These are phyloP conservation scores for Stomorhina lunata DNA, from an alignment of 2,888 invertebrate genomes.

Conservation along the genomic window DNA sequence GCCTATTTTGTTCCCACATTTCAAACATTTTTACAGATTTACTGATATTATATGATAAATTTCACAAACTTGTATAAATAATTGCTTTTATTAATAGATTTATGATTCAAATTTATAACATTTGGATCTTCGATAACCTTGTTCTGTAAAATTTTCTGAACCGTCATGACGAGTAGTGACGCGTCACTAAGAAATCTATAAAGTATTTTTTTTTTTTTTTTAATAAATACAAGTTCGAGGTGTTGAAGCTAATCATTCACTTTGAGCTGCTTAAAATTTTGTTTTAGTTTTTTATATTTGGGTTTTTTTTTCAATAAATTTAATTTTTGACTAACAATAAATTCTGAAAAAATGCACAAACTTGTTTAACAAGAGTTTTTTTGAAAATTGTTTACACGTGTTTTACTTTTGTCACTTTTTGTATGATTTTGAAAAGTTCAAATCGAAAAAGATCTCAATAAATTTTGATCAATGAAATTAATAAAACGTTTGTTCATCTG, in stretches of 20 bases:
- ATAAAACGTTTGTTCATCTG: not conserved
- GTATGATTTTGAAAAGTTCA: not conserved
- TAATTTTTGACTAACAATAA: not conserved
- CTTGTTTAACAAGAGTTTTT: not conserved
- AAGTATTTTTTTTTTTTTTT: too few relatives aligned
- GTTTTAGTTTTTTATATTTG: not conserved
- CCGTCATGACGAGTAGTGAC: too few relatives aligned
- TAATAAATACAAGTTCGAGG: too few relatives aligned
- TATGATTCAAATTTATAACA: not conserved
- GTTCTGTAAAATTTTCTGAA: not conserved
- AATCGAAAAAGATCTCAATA: not conserved
- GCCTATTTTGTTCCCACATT: too few relatives aligned
- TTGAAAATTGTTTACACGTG: too few relatives aligned
- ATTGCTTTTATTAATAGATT: not conserved
- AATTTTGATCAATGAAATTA: slow-evolving; percentile 36
- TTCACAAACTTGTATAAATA: too few relatives aligned
- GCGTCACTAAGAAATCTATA: too few relatives aligned
- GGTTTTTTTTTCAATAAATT: not conserved
- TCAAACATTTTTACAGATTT: too few relatives aligned
- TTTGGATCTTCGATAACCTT: not conserved
- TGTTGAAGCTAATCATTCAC: slow-evolving; percentile 14
- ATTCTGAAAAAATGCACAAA: too few relatives aligned
- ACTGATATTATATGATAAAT: too few relatives aligned
- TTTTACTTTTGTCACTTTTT: not conserved
- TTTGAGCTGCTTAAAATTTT: not conserved